phyloP scores from a whole-genome alignment of 1,140 invertebrate species.

The Lethocerus indicus region DNA sequence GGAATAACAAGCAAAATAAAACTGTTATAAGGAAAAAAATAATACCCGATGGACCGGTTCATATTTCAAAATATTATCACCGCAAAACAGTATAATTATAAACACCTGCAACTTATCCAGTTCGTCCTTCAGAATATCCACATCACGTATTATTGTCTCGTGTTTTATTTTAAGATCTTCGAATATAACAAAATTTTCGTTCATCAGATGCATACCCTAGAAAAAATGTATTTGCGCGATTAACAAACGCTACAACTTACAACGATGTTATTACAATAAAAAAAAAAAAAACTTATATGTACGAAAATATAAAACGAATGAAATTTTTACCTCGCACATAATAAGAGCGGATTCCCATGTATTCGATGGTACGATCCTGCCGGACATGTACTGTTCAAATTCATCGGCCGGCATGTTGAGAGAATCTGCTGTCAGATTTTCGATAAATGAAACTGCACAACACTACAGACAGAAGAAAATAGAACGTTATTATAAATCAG shows the following conservation, averaged over 20 bases:
- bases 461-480: slow-evolving; percentile 44
- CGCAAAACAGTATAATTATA: background rate
- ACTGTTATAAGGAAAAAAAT: background rate
- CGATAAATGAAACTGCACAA: slow-evolving; percentile 94
- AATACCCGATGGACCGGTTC: background rate
- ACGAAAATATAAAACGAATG: background rate
- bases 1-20: background rate
- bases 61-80: background rate
- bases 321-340: slow-evolving; percentile 43
- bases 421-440: slow-evolving; percentile 86
- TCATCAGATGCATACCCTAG: slow-evolving; percentile 45
- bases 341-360: slow-evolving; percentile 55
- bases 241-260: background rate
- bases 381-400: slow-evolving; percentile 90
- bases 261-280: background rate
- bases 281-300: background rate
- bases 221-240: slow-evolving; percentile 14
- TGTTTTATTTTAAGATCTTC: slow-evolving; percentile 40
- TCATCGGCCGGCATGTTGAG: slow-evolving; percentile 83
- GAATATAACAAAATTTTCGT: slow-evolving; percentile 48
- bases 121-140: slow-evolving; percentile 39
- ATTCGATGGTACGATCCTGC: slow-evolving; percentile 57
- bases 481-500: too few relatives aligned
- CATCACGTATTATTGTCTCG: slow-evolving; percentile 35
- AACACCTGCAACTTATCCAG: slow-evolving; percentile 44